Evolutionary conservation across 1,140 invertebrate genomes (phyloP), one percentile per base, ranked within the genome.

Genomic region (Hormaphis cornu): DNA sequence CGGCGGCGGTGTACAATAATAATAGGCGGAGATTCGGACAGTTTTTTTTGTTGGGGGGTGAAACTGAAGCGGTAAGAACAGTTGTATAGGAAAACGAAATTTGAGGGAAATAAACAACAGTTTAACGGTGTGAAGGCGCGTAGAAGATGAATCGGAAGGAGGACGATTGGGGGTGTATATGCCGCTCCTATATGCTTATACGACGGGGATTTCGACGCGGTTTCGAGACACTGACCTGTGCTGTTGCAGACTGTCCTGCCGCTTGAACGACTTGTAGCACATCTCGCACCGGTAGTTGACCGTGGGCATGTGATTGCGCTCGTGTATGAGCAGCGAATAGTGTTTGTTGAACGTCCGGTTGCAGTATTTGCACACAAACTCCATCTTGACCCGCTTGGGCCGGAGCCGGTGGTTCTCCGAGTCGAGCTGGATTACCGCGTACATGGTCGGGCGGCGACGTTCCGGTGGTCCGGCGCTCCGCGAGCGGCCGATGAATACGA

Each of bases 331-430:
- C 76, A 99, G 86, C 83, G 99, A 99, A 85, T 99, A 99, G 71
- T 93, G 93, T 83, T 99, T 99, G 76, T 94, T 98, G 85, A 99
- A 99, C 76, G 95, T 86, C 76, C 97, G 87, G 81, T 96, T 89
- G 85, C 97, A 99, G 84, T 92, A 98, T 81, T 95, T 93, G 87
- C 97, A 99, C 80, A 98, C 92, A 82, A 96, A 98, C 83, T 98
- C 91, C 84, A 93, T 95, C 84, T 95, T 90, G 24, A 70, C 52
- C 80, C 89, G 84, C 88, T 91, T 90, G 83, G 91, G 95, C 80
- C 93, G 89, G 84, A 91, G 89, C 82, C 89, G 84, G 82, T 89
- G 87, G 82, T 91, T 89, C 83, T 91, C 89, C 82, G 87, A 87
- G 83, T 91, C 89, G 82, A 91, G 89, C 84, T 87, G 86, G 86